These are phyloP conservation scores for Dicyrtoma fusca DNA, from an alignment of 2,888 invertebrate genomes.

Conservation along the genomic window DNA sequence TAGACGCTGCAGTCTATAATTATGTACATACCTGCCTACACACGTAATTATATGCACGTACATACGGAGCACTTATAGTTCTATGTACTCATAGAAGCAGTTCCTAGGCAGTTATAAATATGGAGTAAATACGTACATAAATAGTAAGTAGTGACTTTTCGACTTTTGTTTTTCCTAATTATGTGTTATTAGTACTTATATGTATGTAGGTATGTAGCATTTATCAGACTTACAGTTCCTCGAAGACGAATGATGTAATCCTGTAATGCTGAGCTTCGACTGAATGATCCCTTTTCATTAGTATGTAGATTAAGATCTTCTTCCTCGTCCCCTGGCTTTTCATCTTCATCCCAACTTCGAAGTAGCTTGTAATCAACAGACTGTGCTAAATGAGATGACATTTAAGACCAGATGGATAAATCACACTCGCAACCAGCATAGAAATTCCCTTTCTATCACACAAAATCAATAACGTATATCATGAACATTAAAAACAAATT, in stretches of 20 bases:
- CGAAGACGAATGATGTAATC: constrained; percentile 8
- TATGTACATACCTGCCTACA: too few relatives aligned
- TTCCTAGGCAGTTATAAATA: too few relatives aligned
- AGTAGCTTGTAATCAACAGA: constrained; percentile 36
- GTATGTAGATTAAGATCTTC: constrained; percentile 24
- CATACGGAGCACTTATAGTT: too few relatives aligned
- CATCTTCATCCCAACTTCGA: constrained; percentile 32
- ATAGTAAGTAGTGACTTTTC: too few relatives aligned
- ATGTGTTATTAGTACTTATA: neutral
- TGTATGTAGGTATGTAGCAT: neutral
- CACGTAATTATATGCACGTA: too few relatives aligned
- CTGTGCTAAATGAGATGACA: constrained; percentile 29
- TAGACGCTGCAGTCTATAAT: too few relatives aligned
- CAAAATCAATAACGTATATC: neutral
- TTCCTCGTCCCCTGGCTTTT: constrained; percentile 26
- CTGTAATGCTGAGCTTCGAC: neutral
- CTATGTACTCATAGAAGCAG: too few relatives aligned
- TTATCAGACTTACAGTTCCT: constrained; percentile 12
- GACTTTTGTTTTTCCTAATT: too few relatives aligned
- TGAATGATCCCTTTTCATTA: neutral
- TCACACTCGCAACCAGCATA: constrained; percentile 1
- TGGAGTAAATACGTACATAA: too few relatives aligned
- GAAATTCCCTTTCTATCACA: neutral
- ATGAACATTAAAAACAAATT: too few relatives aligned
- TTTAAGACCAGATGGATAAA: constrained; percentile 17